Conservation (phyloP, 1,140 invertebrate genomes). For the Bombus turneri region DNA sequence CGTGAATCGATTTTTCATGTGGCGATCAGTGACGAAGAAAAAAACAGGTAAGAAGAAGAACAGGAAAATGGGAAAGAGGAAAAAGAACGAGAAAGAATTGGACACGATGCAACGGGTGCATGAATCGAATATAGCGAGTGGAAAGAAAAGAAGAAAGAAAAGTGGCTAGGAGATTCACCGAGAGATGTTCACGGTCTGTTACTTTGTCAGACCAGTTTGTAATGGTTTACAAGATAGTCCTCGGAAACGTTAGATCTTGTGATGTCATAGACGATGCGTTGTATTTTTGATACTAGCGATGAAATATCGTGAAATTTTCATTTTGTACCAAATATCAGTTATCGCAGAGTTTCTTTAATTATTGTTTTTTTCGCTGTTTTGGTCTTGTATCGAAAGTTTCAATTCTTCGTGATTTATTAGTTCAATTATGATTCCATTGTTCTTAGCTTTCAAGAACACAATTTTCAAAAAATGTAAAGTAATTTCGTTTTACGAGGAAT, state of each 20-base stretch:
- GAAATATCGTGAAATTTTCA: not conserved
- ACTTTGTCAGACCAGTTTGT: slow-evolving; percentile 64
- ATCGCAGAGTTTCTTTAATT: not conserved
- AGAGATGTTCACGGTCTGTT: slow-evolving; percentile 66
- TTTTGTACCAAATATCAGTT: not conserved
- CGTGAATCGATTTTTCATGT: slow-evolving; percentile 64
- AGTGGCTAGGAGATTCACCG: slow-evolving; percentile 15
- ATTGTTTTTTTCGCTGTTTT: not conserved
- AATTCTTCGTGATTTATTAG: too few species aligned
- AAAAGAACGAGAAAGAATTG: slow-evolving; percentile 11
- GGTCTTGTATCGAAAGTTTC: not conserved
- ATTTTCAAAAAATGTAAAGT: not conserved
- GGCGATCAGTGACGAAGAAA: slow-evolving; percentile 48
- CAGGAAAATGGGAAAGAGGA: not conserved
- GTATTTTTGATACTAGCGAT: not conserved
- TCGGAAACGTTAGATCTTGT: not conserved
- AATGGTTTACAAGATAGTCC: slow-evolving; percentile 26
- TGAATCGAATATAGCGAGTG: not conserved
- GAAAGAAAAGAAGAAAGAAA: slow-evolving; percentile 19
- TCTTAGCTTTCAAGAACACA: too few species aligned
- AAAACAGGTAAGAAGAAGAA: not conserved
- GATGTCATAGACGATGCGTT: not conserved
- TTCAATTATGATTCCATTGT: too few species aligned
- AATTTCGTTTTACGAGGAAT: not conserved
- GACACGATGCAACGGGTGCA: slow-evolving; percentile 30